Conservation (phyloP, 1,140 invertebrate species). For the Apis cerana region DNA sequence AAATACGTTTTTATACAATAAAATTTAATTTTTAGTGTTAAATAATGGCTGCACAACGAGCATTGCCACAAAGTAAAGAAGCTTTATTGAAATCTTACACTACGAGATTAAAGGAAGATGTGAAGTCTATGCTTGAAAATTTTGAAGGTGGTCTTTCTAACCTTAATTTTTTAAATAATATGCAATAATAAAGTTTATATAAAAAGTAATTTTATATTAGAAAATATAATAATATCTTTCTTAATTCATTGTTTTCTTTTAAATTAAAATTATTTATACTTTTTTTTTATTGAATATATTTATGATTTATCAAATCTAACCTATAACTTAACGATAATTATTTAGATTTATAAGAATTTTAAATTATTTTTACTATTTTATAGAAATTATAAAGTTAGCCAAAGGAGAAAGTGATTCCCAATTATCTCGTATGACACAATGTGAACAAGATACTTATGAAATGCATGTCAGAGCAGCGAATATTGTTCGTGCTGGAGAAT, state of each 20-base stretch:
- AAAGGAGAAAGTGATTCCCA: slow-evolving; percentile 96
- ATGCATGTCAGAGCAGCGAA: slow-evolving; percentile 98
- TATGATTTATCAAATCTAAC: background rate
- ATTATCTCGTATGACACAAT: slow-evolving; percentile 92
- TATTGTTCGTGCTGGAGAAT: slow-evolving; percentile 97
- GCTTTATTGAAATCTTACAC: slow-evolving; percentile 96
- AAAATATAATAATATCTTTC: background rate
- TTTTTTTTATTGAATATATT: background rate
- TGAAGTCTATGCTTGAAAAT: slow-evolving; percentile 98
- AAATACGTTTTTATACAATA: no score
- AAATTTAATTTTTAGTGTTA: background rate
- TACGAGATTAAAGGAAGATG: slow-evolving; percentile 95
- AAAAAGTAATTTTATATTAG: accelerated
- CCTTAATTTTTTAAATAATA: slow-evolving; percentile 75
- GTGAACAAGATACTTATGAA: slow-evolving; percentile 97
- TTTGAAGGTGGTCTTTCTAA: slow-evolving; percentile 91
- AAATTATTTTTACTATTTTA: slow-evolving; percentile 44
- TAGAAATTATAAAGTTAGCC: slow-evolving; percentile 96
- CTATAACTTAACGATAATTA: background rate
- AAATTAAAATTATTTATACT: background rate
- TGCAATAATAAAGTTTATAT: no score
- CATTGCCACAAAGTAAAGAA: slow-evolving; percentile 95
- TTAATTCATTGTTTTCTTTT: background rate
- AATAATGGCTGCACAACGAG: slow-evolving; percentile 82
- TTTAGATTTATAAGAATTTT: background rate